Conservation (phyloP, 2,113 vertebrate species). For the Poeciliopsis retropinna region DNA sequence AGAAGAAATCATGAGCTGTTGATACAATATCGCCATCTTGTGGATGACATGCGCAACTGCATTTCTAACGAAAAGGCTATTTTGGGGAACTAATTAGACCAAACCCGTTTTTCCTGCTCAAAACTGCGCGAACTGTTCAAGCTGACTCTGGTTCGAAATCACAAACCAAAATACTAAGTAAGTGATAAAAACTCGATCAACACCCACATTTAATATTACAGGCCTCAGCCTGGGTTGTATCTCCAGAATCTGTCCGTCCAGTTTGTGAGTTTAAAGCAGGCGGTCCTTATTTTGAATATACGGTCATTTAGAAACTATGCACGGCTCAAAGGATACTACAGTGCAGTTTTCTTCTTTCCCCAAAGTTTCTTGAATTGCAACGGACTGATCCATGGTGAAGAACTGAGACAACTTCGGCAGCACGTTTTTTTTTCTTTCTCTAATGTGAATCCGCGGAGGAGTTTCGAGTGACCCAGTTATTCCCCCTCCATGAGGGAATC, state of each 20-base stretch:
- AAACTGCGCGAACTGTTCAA: background rate
- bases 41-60: slow-evolving; percentile 36
- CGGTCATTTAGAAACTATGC: background rate
- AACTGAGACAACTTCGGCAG: slow-evolving; percentile 8
- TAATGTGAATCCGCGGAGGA: background rate
- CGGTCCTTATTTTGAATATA: background rate
- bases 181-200: too few species aligned
- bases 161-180: too few species aligned
- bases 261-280: background rate
- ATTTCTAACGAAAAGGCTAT: background rate
- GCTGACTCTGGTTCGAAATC: background rate
- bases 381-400: slow-evolving; percentile 89
- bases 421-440: background rate
- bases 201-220: background rate
- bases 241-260: background rate
- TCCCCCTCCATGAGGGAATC: background rate
- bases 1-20: background rate
- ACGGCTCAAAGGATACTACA: slow-evolving; percentile 86
- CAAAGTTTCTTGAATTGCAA: slow-evolving; percentile 90
- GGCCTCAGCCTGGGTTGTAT: slow-evolving; percentile 14
- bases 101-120: background rate
- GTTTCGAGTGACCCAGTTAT: background rate
- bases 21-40: slow-evolving; percentile 52
- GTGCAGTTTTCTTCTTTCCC: slow-evolving; percentile 80
- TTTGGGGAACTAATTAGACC: slow-evolving; percentile 20